Percentiles rank a stretch among this genome's conserved stretches.
Conservation (phyloP, 53 echinoderm and acorn worm species). For the Patiria pectinifera region DNA sequence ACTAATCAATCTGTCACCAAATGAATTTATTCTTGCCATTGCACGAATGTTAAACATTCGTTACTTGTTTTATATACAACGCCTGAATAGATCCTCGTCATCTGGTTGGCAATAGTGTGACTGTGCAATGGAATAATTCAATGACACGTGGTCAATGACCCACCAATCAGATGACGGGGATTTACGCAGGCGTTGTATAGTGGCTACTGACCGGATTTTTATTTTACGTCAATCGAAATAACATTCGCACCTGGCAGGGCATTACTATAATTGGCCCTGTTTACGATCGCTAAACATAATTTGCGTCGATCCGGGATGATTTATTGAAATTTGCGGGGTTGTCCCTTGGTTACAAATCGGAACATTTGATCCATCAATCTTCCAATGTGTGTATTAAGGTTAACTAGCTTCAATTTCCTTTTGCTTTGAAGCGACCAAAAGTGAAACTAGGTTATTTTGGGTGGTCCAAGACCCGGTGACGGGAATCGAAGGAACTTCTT, state of each 20-base stretch:
- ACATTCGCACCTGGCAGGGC: not conserved
- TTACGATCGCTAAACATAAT: not conserved
- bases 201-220: not conserved
- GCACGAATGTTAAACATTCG: no score
- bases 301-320: not conserved
- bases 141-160: not conserved
- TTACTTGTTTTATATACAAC: no score
- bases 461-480: slow-evolving; percentile 14
- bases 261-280: not conserved
- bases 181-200: not conserved
- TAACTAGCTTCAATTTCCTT: not conserved
- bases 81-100: no score
- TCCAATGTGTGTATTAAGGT: not conserved
- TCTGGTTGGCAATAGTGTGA: no score
- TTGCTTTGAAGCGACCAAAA: not conserved
- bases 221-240: not conserved
- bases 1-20: no score
- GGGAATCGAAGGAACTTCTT: not conserved
- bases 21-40: no score
- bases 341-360: not conserved
- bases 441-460: not conserved
- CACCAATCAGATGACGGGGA: not conserved
- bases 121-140: no score
- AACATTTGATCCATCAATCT: slow-evolving; percentile 20
- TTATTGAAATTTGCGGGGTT: not conserved